Base-by-base conservation (phyloP, 1,140 invertebrate species). In the Acromyrmex heyeri region DNA sequence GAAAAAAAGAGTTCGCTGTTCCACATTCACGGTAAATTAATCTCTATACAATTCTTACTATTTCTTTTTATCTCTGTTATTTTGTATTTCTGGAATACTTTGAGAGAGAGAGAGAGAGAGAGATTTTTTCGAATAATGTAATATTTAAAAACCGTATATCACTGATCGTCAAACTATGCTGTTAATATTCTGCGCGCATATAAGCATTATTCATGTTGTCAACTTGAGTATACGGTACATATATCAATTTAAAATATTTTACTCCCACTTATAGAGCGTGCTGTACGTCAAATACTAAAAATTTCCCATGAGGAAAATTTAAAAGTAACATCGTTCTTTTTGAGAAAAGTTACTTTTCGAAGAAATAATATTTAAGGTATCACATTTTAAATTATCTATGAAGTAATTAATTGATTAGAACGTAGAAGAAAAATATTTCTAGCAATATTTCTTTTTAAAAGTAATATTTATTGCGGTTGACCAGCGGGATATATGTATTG, bases 181-280 rank as follows among this genome's bases (percentile, higher is more conserved):
- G 34, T 64, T 64, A 44, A 10, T 61, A 44, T 48, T 64, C 57
- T 7, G 24, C 34, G 73, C 21, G 38, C 57, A 21, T 77, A 14
- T 62, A 3, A 27, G 44, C 59, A 64, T 77, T 77, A 77, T 64
- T 64, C 57, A 77, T 48, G 16, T 77, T 64, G 72, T 44, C 55
- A 61, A 18, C 55, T 12, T 24, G 38, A 48, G 24, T 48, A 27
- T 50, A 50, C 38, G 7, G 1, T 50, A 50, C 38, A 38, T 27
- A 14, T 64, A 64, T 30, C 21, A 64, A 24, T 64, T 77, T 77
- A 21, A 77, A 44, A 59, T 48, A 77, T 64, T 44, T 21, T 38
- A 8, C 73, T 62, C 7, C 16, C 8, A 27, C 34, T 77, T 64
- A 12, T 12, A 18, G 16, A 62, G 12, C 7, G 38, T 21, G n/a